Conservation (phyloP, 2,888 invertebrate genomes). For the Himalopsyche anomala region DNA sequence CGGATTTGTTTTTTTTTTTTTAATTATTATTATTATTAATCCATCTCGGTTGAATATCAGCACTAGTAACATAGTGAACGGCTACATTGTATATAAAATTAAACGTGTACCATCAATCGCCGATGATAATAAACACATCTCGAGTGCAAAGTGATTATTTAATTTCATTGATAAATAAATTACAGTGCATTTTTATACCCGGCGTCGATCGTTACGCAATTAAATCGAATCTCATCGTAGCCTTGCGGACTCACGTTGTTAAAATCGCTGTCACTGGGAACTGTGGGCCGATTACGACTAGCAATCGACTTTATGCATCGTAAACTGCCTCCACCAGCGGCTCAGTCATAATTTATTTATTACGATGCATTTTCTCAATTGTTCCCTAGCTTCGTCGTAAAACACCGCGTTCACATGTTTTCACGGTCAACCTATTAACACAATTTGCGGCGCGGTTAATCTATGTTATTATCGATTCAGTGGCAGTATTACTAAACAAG, state of each 20-base stretch:
- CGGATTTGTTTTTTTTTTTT: too few species aligned
- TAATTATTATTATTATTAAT: too few species aligned
- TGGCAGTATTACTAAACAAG: not conserved
- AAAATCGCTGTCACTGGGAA: not conserved
- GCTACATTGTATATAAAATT: not conserved
- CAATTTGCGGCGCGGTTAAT: not conserved
- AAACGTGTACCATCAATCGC: not conserved
- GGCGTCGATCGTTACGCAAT: constrained; percentile 21
- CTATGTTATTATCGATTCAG: constrained; percentile 11
- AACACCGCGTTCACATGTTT: constrained; percentile 9
- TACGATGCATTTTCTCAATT: constrained; percentile 17
- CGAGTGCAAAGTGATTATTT: not conserved
- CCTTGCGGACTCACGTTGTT: constrained; percentile 23
- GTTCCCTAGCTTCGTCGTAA: constrained; percentile 1
- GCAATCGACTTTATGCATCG: not conserved
- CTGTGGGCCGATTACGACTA: not conserved
- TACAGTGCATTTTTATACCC: constrained; percentile 8
- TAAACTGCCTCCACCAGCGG: not conserved
- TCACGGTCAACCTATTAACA: constrained; percentile 38
- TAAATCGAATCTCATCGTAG: constrained; percentile 32
- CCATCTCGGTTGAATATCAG: too few species aligned
- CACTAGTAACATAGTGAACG: too few species aligned
- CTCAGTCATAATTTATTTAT: constrained; percentile 9
- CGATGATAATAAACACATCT: constrained; percentile 5
- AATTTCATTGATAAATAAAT: constrained; percentile 31